Conservation (phyloP, 2,113 vertebrate genomes). For the Murina feae region DNA sequence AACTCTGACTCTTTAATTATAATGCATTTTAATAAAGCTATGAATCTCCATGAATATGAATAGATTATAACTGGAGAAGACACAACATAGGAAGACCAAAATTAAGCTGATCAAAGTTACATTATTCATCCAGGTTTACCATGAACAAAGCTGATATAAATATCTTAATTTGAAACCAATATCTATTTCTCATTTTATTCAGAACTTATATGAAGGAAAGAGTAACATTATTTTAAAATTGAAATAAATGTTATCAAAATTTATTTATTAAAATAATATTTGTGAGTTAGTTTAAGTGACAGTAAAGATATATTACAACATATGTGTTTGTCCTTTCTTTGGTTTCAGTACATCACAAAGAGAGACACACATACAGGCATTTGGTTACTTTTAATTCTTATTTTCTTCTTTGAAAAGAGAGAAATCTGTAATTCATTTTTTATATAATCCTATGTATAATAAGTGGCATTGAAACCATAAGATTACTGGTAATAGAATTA, state of each 20-base stretch:
- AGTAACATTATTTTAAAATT: background rate
- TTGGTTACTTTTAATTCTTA: background rate
- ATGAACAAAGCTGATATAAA: background rate
- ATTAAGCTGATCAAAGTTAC: background rate
- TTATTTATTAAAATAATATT: background rate
- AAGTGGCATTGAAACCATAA: constrained; percentile 44
- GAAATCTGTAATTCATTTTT: background rate
- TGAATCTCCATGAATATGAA: background rate
- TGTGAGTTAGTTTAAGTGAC: background rate
- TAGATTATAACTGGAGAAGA: background rate
- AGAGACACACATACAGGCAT: background rate
- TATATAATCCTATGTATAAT: constrained; percentile 9
- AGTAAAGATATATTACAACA: background rate
- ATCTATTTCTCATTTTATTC: background rate
- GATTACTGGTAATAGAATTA: background rate
- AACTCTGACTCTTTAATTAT: background rate
- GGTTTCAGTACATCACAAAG: background rate
- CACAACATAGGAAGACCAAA: background rate
- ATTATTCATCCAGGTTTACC: background rate
- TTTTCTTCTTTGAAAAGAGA: background rate
- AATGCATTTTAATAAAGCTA: background rate
- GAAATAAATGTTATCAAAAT: background rate
- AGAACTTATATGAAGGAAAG: background rate
- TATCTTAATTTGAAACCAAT: background rate
- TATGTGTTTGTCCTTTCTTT: background rate